Evolutionary conservation across 2,113 vertebrate species (phyloP).

Genomic region (Heterochromis multidens): DNA sequence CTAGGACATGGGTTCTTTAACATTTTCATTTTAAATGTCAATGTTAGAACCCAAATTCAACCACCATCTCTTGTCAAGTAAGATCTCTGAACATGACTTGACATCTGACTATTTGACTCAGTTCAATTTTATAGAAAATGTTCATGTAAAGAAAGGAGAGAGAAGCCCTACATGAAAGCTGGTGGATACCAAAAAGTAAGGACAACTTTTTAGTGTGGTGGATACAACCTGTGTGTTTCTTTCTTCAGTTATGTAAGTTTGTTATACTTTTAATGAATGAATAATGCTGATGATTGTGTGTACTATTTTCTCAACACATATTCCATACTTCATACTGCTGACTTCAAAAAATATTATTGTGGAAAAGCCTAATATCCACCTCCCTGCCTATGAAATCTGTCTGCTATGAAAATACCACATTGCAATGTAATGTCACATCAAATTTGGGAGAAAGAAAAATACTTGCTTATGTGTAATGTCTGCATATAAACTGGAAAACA

Average conservation of each 20-base stretch:
- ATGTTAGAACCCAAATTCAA: background rate
- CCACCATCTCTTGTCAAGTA: background rate
- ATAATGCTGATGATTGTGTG: background rate
- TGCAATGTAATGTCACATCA: background rate
- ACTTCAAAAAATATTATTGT: background rate
- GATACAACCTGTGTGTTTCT: background rate
- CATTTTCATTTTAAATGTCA: background rate
- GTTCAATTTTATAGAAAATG: background rate
- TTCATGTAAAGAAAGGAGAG: background rate
- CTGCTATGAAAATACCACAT: background rate
- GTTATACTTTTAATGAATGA: background rate
- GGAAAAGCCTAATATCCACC: background rate
- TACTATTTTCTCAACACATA: background rate
- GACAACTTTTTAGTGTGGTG: background rate
- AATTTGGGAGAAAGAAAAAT: background rate
- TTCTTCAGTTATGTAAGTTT: background rate
- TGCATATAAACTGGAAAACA: background rate
- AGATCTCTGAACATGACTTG: background rate
- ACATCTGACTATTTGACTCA: background rate
- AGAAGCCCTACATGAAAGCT: background rate
- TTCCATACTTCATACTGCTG: background rate
- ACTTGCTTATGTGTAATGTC: background rate
- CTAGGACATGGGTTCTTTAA: background rate
- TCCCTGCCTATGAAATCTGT: background rate
- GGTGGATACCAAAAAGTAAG: background rate